Conservation (phyloP, 2,113 vertebrate genomes). For the Tangachromis dhanisi region DNA sequence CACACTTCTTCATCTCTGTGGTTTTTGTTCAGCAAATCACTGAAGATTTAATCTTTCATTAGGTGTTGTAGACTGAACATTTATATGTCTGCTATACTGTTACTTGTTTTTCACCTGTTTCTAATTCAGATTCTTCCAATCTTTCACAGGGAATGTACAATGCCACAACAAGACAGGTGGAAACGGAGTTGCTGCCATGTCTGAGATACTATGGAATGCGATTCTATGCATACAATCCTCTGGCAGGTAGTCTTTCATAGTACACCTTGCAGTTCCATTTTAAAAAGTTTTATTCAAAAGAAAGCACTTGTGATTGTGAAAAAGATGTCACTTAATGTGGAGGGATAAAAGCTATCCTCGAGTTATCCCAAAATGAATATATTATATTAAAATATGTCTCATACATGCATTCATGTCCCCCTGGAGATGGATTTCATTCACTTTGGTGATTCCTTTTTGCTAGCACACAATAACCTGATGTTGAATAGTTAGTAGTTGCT, state of each 20-base stretch:
- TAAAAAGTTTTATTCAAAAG: background rate
- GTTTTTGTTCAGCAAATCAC: background rate
- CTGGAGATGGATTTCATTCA: background rate
- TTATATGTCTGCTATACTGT: background rate
- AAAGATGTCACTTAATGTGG: background rate
- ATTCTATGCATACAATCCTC: slow-evolving; percentile 93
- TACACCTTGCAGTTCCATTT: background rate
- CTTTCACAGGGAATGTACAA: slow-evolving; percentile 91
- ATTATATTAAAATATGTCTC: background rate
- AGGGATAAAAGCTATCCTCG: background rate
- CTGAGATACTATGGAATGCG: slow-evolving; percentile 77
- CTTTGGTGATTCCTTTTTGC: background rate
- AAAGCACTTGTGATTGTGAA: background rate
- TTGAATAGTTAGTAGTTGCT: background rate
- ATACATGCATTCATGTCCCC: background rate
- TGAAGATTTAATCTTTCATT: background rate
- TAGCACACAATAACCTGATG: background rate
- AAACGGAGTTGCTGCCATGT: slow-evolving; percentile 86
- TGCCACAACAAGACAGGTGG: slow-evolving; percentile 87
- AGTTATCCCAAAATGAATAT: background rate
- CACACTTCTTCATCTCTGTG: background rate
- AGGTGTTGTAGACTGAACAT: background rate
- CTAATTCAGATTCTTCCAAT: background rate
- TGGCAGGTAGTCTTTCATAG: slow-evolving; percentile 76
- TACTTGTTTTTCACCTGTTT: background rate